Base-by-base conservation (phyloP, 2,888 invertebrate species). In the Branchinecta sandiegonensis region DNA sequence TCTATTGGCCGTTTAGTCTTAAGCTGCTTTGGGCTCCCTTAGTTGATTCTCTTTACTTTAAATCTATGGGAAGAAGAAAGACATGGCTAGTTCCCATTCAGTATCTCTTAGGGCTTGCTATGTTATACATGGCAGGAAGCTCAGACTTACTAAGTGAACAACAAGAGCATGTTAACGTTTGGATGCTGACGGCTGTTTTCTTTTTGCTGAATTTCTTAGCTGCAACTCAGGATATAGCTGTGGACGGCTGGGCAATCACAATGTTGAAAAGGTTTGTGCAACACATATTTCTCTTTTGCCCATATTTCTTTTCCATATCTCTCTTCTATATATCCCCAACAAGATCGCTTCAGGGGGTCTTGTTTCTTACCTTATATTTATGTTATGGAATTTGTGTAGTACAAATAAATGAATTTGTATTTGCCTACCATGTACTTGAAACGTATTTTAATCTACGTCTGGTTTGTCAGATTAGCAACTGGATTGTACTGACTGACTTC, bases 171-270 rank as follows among this genome's bases (percentile, higher is more conserved):
- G 89, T 91, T 0, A 86, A 89, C 74, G 89, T 93, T 73, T 83
- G 81, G 69, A 77, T 88, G 66, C 81, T 99, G 46, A 96, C 96
- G 0, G 75, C 84, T 13, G 81, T 92, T 70, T 99, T 99, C 80
- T 90, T 97, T 77, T 81, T 85, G 69, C 81, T 99, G 5, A 97
- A 96, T 76, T 95, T 97, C 76, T 81, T 99, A 74, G 97, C 97
- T 8, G 97, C 99, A 3, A 99, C 99, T 2, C 99, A 99, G 81
- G 99, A 99, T 78, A 96, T 99, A 75, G 97, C 95, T 14, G 97
- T 99, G 0, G 99, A 99, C 81, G 99, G 99, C 37, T 99, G 99
- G 99, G 99, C 99, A 0, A 81, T 99, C 12, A 99, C 97, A 0
- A 99, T 99, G 94, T 81, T 99, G 2, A 90, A 93, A 75, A 89